Conservation (phyloP, 2,888 invertebrate species). For the Panzeria rudis region DNA sequence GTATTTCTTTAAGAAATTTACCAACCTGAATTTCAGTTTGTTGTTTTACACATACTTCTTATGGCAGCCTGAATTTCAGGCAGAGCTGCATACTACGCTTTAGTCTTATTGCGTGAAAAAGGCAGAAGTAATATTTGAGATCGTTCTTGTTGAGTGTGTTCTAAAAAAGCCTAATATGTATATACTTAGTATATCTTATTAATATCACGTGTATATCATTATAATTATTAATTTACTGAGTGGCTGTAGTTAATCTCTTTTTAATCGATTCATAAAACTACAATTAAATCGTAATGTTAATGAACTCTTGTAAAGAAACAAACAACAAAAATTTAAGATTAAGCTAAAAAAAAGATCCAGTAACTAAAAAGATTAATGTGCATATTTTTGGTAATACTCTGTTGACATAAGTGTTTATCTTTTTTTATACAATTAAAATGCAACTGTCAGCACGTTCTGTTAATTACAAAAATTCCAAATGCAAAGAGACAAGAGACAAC, state of each 20-base stretch:
- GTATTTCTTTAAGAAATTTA: too few relatives aligned
- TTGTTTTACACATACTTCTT: too few relatives aligned
- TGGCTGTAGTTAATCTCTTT: background rate
- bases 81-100: too few relatives aligned
- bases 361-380: constrained; percentile 11
- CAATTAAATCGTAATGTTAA: constrained; percentile 4
- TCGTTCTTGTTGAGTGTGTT: too few relatives aligned
- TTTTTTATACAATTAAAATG: constrained; percentile 50
- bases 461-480: constrained; percentile 50
- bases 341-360: background rate
- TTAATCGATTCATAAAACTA: background rate
- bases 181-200: background rate
- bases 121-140: too few relatives aligned
- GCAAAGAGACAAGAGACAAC: constrained; percentile 13
- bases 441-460: constrained; percentile 55
- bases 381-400: constrained; percentile 1
- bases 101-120: too few relatives aligned
- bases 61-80: too few relatives aligned
- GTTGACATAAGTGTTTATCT: constrained; percentile 15
- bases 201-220: background rate
- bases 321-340: background rate
- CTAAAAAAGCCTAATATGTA: too few relatives aligned
- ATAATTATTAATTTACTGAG: background rate
- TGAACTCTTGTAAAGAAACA: constrained; percentile 18
- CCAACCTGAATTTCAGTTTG: too few relatives aligned